Evolutionary conservation across 2,797 vertebrate genomes (phyloP), one percentile per base, ranked within the genome.

Genomic region (Enteromius paludinosus): DNA sequence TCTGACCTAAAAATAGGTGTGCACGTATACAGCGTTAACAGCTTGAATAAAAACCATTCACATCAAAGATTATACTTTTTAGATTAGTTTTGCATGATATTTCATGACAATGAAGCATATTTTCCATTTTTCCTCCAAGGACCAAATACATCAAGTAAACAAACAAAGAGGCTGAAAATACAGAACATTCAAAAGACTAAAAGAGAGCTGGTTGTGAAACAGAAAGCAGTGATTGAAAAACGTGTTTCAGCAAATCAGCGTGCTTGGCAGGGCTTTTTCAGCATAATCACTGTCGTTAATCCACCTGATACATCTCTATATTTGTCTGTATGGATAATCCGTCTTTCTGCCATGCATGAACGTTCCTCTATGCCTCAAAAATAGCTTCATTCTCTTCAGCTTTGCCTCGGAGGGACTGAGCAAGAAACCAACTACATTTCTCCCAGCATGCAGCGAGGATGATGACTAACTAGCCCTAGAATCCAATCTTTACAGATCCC

Each of bases 251-350:
- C 43, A 76, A 86, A 82, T 89, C 61, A 38, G 69, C 64, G 66
- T 80, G 88, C 71, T 83, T 84, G 71, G 82, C 75, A 83, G 61
- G 74, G 45, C 76, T 61, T 89, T 88, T 90, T 69, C 43, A 86
- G 78, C 86, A 87, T 78, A 91, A 89, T 88, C 75, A 43, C 68
- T 81, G 65, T 79, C 65, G 87, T 86, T 93, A 94, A 94, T 92
- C 91, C 88, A 78, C 73, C 78, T 81, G 78, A 64, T 87, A 82
- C 84, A 84, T 89, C 83, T 89, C 90, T 90, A 92, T 91, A 92
- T 91, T 91, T 87, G 90, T 89, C 87, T 78, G 35, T 86, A 84
- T 85, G 86, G 81, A 89, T 92, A 91, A 93, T 93, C 91, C 87
- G 33, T 87, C 86, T 54, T 83, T 82, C 78, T 81, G 35, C 61